Conservation (phyloP, 2,113 vertebrate genomes). For the Charadrius vociferus region DNA sequence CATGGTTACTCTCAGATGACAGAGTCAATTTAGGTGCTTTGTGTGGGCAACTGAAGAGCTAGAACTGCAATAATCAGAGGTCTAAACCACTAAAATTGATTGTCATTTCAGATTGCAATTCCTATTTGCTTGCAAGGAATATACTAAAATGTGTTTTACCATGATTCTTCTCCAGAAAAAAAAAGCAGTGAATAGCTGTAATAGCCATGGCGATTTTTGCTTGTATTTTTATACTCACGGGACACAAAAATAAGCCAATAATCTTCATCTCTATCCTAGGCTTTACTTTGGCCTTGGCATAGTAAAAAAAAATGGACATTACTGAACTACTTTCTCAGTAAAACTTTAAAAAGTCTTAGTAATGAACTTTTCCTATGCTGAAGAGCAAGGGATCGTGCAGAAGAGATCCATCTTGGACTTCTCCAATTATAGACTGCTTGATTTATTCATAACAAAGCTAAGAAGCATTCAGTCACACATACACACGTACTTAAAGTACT, state of each 20-base stretch:
- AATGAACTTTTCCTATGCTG: background rate
- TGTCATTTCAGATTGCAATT: background rate
- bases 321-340: background rate
- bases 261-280: background rate
- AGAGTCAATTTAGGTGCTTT: background rate
- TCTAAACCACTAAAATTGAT: background rate
- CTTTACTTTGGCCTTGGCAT: background rate
- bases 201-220: background rate
- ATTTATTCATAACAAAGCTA: background rate
- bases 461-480: background rate
- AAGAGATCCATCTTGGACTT: background rate
- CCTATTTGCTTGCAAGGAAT: background rate
- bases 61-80: background rate
- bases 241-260: background rate
- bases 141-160: background rate
- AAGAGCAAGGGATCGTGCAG: background rate
- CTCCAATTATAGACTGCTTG: too few species aligned
- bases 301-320: background rate
- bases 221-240: background rate
- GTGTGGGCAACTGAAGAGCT: background rate
- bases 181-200: background rate
- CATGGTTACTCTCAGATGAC: background rate
- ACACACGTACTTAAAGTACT: background rate
- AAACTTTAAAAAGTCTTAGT: background rate
- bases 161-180: background rate